Base-by-base conservation (phyloP, 1,140 invertebrate species). In the Metopolophium dirhodum region DNA sequence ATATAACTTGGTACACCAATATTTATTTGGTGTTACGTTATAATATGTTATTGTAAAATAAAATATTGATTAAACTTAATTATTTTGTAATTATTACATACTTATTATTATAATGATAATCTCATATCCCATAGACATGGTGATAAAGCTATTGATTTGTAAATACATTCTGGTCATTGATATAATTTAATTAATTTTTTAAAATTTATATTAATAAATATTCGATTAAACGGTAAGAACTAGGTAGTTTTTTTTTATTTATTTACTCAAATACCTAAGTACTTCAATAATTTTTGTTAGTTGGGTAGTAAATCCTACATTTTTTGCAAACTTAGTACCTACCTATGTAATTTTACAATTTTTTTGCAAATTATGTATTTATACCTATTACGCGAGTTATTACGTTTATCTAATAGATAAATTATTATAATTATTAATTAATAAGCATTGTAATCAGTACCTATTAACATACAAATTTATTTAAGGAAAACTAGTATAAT, bases 381-480 rank as follows among this genome's bases (percentile, higher is more conserved):
- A 11, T 68, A 41, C 41, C 3, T 41, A n/a, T 18, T 18, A 77
- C 18, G 37, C 37, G 37, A 37, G 37, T 2, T 37, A 37, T 37
- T 37, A 37, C 37, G 1, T 14, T n/a, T 35, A 30, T 68, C 14
- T 77, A n/a, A 6, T 77, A 77, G 3, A 77, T 77, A 18, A 77
- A 77, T 77, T 77, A 77, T 77, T 77, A n/a, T 23, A 77, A 77
- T 77, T n/a, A 77, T 35, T 68, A n/a, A 77, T 77, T 77, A n/a
- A 30, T 35, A n/a, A n/a, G 30, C 61, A 77, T 77, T 77, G 23
- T n/a, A n/a, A n/a, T 68, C 0, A 26, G 37, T 45, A 85, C 23
- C 83, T 89, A 37, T 22, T 57, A 57, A 90, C 35, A 90, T 90
- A 23, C 18, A 61, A 45, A 30, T 61, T 61, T 45, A 8, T 90